These are phyloP conservation scores for Ornithoptera priamus DNA, from an alignment of 2,888 invertebrate genomes.

Conservation along the genomic window DNA sequence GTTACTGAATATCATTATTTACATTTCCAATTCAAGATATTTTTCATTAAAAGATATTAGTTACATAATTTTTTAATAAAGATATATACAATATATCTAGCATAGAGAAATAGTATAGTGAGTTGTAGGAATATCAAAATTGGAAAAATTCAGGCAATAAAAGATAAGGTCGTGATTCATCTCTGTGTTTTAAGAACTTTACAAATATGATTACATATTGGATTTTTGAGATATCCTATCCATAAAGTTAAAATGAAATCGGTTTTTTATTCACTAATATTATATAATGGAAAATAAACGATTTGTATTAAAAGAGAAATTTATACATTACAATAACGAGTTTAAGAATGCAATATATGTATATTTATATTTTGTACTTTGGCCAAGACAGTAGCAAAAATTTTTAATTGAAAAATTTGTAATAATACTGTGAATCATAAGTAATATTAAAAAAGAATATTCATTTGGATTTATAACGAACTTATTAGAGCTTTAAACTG, in stretches of 20 bases:
- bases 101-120: too few species aligned
- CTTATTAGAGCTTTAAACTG: background rate
- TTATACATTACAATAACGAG: too few species aligned
- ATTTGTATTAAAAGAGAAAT: too few species aligned
- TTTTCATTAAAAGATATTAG: background rate
- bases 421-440: background rate
- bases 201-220: constrained; percentile 23
- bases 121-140: constrained; percentile 3
- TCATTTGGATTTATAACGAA: background rate
- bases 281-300: too few species aligned
- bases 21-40: background rate
- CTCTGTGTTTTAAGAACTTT: background rate
- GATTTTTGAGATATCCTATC: too few species aligned
- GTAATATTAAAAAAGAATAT: constrained; percentile 1
- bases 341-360: too few species aligned
- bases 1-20: background rate
- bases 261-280: too few species aligned
- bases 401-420: too few species aligned
- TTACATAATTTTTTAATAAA: too few species aligned
- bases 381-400: too few species aligned
- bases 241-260: background rate
- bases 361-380: too few species aligned
- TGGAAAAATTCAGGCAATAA: constrained; percentile 12
- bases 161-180: constrained; percentile 15
- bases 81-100: too few species aligned